Evolutionary conservation across 1,140 invertebrate species (phyloP).

Genomic region (Mycetomoellerius zeteki): DNA sequence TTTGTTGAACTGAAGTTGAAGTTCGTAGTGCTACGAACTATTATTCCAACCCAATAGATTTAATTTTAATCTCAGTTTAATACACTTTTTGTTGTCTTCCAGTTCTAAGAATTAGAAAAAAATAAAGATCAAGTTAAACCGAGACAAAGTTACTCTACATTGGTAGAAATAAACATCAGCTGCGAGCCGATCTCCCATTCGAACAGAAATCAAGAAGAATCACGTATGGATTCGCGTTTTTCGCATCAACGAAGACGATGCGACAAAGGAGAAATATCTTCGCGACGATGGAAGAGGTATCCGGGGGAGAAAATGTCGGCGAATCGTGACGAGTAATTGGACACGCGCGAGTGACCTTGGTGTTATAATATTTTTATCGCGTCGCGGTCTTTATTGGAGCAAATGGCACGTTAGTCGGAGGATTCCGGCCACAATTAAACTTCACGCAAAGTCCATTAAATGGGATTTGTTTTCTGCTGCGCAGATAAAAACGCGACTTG

Average conservation of each 20-base stretch:
- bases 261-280: neutral
- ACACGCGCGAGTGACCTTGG: constrained; percentile 25
- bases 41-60: too few species aligned
- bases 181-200: neutral
- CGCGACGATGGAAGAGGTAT: neutral
- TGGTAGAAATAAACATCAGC: neutral
- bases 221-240: neutral
- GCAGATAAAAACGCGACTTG: constrained; percentile 7
- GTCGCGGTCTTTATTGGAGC: constrained; percentile 46
- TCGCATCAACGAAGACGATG: neutral
- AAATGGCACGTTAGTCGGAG: constrained; percentile 35
- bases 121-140: too few species aligned
- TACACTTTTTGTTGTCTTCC: too few species aligned
- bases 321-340: constrained; percentile 22
- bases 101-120: too few species aligned
- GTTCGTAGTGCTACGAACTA: too few species aligned
- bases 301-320: neutral
- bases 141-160: too few species aligned
- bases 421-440: constrained; percentile 32
- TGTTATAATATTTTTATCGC: constrained; percentile 50
- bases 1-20: too few species aligned
- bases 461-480: constrained; percentile 36
- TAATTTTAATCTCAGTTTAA: too few species aligned
- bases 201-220: neutral
- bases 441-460: constrained; percentile 43